Evolutionary conservation across 2,888 invertebrate species (phyloP), one percentile per base, ranked within the genome.

Genomic region (Helicoverpa assulta): DNA sequence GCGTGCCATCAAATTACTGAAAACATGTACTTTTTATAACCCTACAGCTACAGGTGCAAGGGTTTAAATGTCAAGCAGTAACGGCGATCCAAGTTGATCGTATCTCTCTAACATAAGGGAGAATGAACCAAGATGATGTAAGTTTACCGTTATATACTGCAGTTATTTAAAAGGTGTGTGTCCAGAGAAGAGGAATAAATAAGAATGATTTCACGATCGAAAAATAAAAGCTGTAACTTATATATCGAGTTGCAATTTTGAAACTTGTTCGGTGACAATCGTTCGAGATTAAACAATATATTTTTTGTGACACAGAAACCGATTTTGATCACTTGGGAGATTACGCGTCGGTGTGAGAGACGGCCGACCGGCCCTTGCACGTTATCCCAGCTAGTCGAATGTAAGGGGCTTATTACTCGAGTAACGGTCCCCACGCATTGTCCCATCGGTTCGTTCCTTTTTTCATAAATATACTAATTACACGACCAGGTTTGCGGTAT

Each of bases 381-480:
- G 82, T 80, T 78, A 83, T 83, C 82, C 84, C 82, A 33, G 70
- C 82, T 85, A 87, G 88, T 88, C 87, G 83, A 85, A 83, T 85
- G 82, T 78, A 83, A 83, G 85, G 82, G 84, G 72, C 89, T 88
- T 87, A 88, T 89, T 89, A 88, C 82, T 78, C 85, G 80, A 78
- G 85, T 86, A 87, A 88, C 88, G 78, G 85, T 78, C 76, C 79
- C 84, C 73, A 66, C 72, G 70, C 80, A 85, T 84, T 85, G 85
- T 85, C 80, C 80, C 85, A 81, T 85, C 77, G 84, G 86, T 70
- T 75, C 61, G 73, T 76, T 69, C 79, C 68, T 82, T 84, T 85
- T 84, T 85, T 85, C 78, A 82, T 81, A 77, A 83, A 84, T 81
- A 80, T 78, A 84, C 83, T 84, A 84, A 84, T 84, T 84, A 84